Conservation (phyloP, 1,140 invertebrate species). For the Drosophila orosa region DNA sequence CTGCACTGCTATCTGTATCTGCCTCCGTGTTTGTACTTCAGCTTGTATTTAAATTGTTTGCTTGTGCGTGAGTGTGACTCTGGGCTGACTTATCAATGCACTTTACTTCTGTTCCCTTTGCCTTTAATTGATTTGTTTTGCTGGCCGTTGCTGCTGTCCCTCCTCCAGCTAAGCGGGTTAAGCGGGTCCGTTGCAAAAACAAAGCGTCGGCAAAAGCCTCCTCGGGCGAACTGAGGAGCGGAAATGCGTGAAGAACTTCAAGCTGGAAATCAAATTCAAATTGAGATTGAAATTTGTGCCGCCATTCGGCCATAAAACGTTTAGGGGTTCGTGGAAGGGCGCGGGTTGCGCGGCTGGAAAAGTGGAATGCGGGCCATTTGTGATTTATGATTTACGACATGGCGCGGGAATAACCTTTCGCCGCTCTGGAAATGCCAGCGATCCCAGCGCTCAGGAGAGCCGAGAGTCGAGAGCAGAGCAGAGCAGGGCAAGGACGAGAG, state of each 20-base stretch:
- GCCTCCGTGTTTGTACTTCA: slow-evolving; percentile 20
- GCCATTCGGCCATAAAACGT: slow-evolving; percentile 72
- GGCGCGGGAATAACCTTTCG: slow-evolving; percentile 70
- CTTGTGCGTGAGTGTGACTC: slow-evolving; percentile 28
- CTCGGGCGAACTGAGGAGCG: slow-evolving; percentile 40
- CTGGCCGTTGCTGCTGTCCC: slow-evolving; percentile 6
- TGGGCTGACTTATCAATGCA: slow-evolving; percentile 70
- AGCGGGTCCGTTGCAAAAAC: slow-evolving; percentile 26
- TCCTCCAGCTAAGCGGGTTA: neutral
- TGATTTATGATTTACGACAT: slow-evolving; percentile 82
- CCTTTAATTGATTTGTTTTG: slow-evolving; percentile 78
- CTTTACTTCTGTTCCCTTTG: slow-evolving; percentile 36
- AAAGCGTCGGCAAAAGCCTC: slow-evolving; percentile 12
- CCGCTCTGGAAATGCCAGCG: slow-evolving; percentile 64
- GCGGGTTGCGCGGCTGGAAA: neutral
- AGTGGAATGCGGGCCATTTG: slow-evolving; percentile 28
- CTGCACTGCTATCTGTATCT: slow-evolving; percentile 10
- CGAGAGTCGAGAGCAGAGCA: neutral
- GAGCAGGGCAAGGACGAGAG: slow-evolving; percentile 11
- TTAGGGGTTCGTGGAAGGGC: slow-evolving; percentile 71
- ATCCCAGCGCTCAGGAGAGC: slow-evolving; percentile 46
- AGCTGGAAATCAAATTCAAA: slow-evolving; percentile 55
- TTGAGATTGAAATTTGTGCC: slow-evolving; percentile 65
- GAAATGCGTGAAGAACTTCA: slow-evolving; percentile 28
- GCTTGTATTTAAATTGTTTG: slow-evolving; percentile 24